A percentile compares a stretch with the other conserved stretches of the same genome.
phyloP scores from a whole-genome alignment of 2,113 vertebrate species.

The Guaruba guarouba region DNA sequence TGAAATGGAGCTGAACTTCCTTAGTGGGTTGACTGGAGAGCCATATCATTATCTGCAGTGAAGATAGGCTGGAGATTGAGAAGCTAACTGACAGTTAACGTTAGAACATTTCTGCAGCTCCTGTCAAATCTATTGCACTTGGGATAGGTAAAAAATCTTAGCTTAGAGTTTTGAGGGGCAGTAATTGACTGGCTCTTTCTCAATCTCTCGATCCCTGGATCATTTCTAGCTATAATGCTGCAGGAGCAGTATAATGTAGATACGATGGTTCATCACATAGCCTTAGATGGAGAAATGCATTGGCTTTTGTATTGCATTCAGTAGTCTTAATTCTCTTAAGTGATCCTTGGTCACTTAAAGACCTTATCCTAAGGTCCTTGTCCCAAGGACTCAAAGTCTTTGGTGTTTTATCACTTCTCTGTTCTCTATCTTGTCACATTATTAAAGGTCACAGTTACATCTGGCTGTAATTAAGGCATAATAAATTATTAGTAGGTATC shows the following conservation, averaged over 20 bases:
- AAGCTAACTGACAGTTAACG: not conserved
- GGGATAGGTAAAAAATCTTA: not conserved
- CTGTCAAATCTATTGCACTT: not conserved
- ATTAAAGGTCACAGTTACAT: not conserved
- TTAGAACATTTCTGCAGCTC: not conserved
- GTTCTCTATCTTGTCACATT: not conserved
- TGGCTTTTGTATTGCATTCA: not conserved
- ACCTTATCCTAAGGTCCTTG: not conserved
- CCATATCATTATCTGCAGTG: not conserved
- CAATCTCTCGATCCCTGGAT: not conserved
- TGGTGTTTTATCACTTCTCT: not conserved
- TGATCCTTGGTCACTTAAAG: not conserved
- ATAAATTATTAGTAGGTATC: not conserved
- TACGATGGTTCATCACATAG: not conserved
- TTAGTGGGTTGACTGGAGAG: not conserved
- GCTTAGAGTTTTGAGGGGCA: not conserved
- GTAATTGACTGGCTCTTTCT: not conserved
- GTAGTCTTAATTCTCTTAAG: not conserved
- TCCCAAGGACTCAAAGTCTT: not conserved
- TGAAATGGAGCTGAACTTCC: not conserved
- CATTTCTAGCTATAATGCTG: not conserved
- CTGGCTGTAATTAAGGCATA: not conserved
- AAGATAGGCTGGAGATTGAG: rapidly evolving
- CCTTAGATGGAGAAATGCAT: not conserved
- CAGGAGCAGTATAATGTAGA: not conserved